Conservation (phyloP, 2,113 vertebrate genomes). For the Harpagus bidentatus region DNA sequence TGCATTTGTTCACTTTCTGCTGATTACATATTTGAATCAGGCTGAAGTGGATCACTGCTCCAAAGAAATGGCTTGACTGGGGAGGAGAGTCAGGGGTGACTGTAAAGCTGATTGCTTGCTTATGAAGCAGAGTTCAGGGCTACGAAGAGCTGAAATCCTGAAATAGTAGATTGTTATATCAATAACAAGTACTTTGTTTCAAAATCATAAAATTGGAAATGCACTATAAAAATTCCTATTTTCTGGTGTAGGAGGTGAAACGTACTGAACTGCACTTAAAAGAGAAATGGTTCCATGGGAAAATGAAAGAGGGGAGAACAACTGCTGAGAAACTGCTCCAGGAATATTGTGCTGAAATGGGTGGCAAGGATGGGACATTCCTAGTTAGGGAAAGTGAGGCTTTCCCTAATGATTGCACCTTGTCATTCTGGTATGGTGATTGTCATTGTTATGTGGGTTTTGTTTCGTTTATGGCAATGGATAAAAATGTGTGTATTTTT, state of each 20-base stretch:
- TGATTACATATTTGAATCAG: not conserved
- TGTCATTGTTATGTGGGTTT: not conserved
- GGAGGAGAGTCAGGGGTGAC: not conserved
- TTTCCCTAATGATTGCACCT: constrained; percentile 80
- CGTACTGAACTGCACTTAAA: constrained; percentile 79
- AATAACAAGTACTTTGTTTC: not conserved
- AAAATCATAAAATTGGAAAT: not conserved
- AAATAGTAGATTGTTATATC: not conserved
- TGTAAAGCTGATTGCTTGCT: not conserved
- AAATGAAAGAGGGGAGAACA: constrained; percentile 81
- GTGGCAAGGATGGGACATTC: constrained; percentile 89
- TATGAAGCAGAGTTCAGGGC: not conserved
- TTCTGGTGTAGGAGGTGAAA: constrained; percentile 64
- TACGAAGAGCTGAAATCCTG: not conserved
- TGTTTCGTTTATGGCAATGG: not conserved
- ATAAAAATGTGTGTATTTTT: not conserved
- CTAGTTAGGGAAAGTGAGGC: constrained; percentile 89
- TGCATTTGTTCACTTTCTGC: not conserved
- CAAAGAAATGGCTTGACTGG: not conserved
- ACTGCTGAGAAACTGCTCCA: constrained; percentile 89
- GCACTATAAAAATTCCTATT: not conserved
- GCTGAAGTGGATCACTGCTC: not conserved
- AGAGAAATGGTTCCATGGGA: constrained; percentile 93
- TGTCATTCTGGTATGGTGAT: constrained; percentile 90
- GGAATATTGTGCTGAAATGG: constrained; percentile 86